Evolutionary conservation across 2,113 vertebrate genomes (phyloP).

Genomic region (Theropithecus gelada): DNA sequence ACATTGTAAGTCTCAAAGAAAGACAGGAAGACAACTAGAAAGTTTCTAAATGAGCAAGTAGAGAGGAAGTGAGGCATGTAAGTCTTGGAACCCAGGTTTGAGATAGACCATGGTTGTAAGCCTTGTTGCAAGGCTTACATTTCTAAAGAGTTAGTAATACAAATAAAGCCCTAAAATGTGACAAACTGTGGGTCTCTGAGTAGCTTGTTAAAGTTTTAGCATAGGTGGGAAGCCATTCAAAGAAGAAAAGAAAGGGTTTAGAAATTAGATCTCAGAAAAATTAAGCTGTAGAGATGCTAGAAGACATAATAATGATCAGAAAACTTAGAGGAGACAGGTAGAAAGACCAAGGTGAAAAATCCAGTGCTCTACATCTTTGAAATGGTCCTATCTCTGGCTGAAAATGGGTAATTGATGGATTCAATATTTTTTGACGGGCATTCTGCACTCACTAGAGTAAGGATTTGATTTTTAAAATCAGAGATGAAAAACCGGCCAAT

Average conservation of each 20-base stretch:
- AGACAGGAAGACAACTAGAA: neutral
- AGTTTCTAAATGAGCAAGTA: neutral
- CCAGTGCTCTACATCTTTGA: neutral
- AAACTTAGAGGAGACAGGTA: neutral
- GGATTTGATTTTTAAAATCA: conserved; percentile 2
- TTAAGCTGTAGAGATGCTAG: neutral
- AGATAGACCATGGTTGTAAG: neutral
- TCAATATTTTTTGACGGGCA: neutral
- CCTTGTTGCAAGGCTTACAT: too few species aligned
- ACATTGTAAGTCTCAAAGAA: neutral
- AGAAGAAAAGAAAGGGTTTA: neutral
- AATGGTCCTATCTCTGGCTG: neutral
- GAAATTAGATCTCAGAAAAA: neutral
- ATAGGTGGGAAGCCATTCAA: neutral
- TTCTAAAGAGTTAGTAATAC: neutral
- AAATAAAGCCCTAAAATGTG: neutral
- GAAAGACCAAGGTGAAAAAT: neutral
- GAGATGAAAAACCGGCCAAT: neutral
- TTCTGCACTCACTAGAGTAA: neutral
- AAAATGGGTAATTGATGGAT: neutral
- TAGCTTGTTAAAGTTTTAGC: neutral
- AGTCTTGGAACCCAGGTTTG: neutral
- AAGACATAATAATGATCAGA: neutral
- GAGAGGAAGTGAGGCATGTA: neutral
- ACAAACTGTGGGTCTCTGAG: neutral